phyloP scores from a whole-genome alignment of 1,140 invertebrate genomes.

The Globodera ellingtonae region DNA sequence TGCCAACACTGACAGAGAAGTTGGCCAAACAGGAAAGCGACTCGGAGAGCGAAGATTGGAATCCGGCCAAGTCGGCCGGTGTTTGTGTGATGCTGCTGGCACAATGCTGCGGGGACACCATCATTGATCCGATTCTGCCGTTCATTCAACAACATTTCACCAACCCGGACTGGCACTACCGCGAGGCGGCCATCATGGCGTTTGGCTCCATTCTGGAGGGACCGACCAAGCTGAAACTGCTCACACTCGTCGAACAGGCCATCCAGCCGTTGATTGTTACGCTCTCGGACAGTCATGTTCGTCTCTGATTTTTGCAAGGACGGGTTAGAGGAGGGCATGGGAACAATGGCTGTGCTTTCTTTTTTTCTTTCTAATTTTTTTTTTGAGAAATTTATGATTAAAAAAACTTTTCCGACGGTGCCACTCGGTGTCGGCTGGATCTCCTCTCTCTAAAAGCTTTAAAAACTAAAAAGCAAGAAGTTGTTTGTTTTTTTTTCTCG shows the following conservation, averaged over 20 bases:
- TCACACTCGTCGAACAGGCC: slow-evolving; percentile 90
- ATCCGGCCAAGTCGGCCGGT: slow-evolving; percentile 96
- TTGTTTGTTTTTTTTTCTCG: no score
- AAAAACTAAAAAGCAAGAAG: no score
- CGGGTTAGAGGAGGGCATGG: no score
- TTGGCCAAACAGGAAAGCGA: slow-evolving; percentile 75
- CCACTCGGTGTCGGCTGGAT: no score
- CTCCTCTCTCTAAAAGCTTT: no score
- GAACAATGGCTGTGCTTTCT: not conserved
- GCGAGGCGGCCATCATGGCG: slow-evolving; percentile 97
- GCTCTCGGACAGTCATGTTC: slow-evolving; percentile 81
- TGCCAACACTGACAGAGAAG: slow-evolving; percentile 89
- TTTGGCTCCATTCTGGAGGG: slow-evolving; percentile 95
- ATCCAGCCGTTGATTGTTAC: slow-evolving; percentile 90
- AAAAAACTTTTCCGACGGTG: not conserved
- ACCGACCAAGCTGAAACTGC: slow-evolving; percentile 81
- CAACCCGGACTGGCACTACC: slow-evolving; percentile 86
- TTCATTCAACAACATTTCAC: slow-evolving; percentile 94
- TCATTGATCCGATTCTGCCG: slow-evolving; percentile 92
- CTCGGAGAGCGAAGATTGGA: slow-evolving; percentile 99
- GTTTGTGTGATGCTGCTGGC: slow-evolving; percentile 98
- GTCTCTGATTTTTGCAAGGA: slow-evolving; percentile 29
- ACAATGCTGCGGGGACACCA: slow-evolving; percentile 93
- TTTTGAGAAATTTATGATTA: not conserved
- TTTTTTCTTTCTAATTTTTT: not conserved